Base-by-base conservation (phyloP, 2,113 vertebrate species). In the Uria lomvia region DNA sequence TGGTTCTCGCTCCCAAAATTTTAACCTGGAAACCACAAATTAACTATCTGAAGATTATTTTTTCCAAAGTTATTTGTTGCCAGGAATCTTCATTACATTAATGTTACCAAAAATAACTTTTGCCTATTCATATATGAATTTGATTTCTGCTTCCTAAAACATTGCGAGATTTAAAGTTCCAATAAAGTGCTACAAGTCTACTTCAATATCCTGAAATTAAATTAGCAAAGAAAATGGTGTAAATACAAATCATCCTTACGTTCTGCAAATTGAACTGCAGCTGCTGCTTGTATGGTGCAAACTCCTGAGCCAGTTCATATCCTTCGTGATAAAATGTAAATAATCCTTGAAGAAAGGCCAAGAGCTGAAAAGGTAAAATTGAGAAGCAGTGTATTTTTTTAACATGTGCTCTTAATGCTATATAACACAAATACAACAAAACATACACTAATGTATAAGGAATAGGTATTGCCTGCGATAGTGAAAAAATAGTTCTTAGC, bases 251-350 rank as follows among this genome's bases (percentile, higher is more conserved):
- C 9, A 74, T 38, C 53, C 99, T 99, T 98, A 99, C 99, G 17
- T 99, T 99, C 96, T 99, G 99, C 65, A 99, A 98, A 98, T 99
- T 99, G 98, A 99, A 99, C 97, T 99, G 99, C 84, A 99, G 98
- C 96, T 99, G 99, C 59, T 99, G 99, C 95, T 99, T 99, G 97
- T 99, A 99, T 0, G 99, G 99, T 53, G 99, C 98, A 93, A 99
- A 99, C 91, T 99, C 99, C 79, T 99, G 99, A 85, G 99, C 99
- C 91, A 99, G 98, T 96, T 99, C 99, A 59, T 99, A 99, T 96
- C 99, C 99, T 97, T 99, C 99, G 24, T 99, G 99, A 98, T 99
- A 99, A 98, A 99, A 99, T 2, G 99, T 99, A 97, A 99, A 99
- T 93, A 99, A 96, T 29, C 99, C 99, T 97, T 99, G 99, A 86